Conservation (phyloP, 2,113 vertebrate species). For the Pedionomus torquatus region DNA sequence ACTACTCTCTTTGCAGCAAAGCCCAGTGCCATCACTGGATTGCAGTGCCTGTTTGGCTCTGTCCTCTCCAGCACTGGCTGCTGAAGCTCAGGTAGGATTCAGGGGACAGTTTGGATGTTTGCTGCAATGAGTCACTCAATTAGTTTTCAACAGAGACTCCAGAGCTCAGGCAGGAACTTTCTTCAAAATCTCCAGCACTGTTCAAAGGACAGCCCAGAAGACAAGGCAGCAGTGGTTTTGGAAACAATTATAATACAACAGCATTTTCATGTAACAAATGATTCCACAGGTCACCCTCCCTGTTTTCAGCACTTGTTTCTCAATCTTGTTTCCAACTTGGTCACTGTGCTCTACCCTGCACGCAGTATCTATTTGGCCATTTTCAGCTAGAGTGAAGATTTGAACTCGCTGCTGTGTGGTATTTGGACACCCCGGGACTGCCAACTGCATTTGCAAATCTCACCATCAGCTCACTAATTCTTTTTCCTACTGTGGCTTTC, state of each 20-base stretch:
- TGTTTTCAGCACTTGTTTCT: not conserved
- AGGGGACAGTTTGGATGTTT: conserved; percentile 15
- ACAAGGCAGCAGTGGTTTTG: not conserved
- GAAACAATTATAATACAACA: not conserved
- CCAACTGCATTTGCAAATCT: not conserved
- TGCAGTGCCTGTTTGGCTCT: not conserved
- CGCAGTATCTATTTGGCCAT: fast-evolving
- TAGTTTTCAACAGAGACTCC: not conserved
- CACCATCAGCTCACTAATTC: fast-evolving
- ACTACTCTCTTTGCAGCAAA: not conserved
- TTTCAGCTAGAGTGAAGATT: not conserved
- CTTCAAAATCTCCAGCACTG: not conserved
- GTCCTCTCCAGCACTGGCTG: not conserved
- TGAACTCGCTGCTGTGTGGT: not conserved
- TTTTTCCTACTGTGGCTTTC: not conserved
- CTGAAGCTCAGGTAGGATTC: not conserved
- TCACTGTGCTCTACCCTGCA: not conserved
- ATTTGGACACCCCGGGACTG: not conserved
- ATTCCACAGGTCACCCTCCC: not conserved
- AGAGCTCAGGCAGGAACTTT: not conserved
- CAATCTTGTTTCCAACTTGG: not conserved
- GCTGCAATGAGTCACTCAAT: not conserved
- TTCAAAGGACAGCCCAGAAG: not conserved
- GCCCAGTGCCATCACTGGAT: not conserved
- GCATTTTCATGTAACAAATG: not conserved